Evolutionary conservation across 2,113 vertebrate genomes (phyloP).

Genomic region (Mus musculus): DNA sequence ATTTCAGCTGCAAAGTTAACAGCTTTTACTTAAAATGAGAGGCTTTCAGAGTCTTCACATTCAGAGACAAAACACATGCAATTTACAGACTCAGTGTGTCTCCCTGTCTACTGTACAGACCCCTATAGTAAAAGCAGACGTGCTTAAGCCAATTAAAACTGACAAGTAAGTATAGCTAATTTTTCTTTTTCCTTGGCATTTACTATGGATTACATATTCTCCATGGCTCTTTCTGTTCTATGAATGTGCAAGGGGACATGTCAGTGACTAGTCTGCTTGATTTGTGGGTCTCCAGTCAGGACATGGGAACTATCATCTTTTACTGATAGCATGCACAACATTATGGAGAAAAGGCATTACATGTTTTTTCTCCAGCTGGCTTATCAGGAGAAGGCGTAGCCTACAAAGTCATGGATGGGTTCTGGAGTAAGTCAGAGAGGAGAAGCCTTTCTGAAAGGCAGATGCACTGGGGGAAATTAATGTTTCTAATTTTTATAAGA

Average conservation of each 20-base stretch:
- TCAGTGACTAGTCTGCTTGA: neutral
- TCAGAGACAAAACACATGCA: neutral
- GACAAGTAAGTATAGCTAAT: neutral
- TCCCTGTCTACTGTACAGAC: neutral
- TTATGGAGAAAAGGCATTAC: neutral
- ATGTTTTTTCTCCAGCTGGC: neutral
- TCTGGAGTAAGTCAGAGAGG: neutral
- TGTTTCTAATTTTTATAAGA: neutral
- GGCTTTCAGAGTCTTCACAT: neutral
- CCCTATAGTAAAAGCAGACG: neutral
- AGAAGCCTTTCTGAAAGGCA: neutral
- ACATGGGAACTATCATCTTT: neutral
- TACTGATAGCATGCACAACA: neutral
- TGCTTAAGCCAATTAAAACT: neutral
- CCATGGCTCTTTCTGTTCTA: neutral
- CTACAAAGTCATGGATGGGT: neutral
- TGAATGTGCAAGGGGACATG: accelerated
- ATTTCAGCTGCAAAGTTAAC: neutral
- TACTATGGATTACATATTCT: neutral
- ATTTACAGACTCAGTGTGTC: neutral
- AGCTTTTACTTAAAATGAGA: neutral
- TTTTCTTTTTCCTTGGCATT: neutral
- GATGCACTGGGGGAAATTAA: neutral
- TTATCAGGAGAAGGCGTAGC: neutral
- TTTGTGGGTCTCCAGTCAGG: neutral